Evolutionary conservation across 2,113 vertebrate species (phyloP), one percentile per base, ranked within the genome.

Genomic region (Hippocampus comes): DNA sequence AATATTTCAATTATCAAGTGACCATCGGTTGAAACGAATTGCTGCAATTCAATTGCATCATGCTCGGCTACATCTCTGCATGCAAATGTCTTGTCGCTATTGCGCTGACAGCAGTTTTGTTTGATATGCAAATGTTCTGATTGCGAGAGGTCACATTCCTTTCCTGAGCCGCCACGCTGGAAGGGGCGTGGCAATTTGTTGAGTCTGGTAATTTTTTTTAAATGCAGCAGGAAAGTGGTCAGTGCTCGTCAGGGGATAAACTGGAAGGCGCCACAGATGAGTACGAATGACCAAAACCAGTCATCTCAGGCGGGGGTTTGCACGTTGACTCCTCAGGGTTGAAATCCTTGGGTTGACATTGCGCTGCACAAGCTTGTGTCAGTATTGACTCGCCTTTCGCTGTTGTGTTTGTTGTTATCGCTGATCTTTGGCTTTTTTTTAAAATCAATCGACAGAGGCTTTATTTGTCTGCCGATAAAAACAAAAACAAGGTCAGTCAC

Each of bases 111-210:
- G 81, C 72, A 73, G 77, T 72, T 86, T 87, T 73, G 81, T 91
- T 92, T 93, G 87, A 90, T 78, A 92, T 93, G 90, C 79, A 84
- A 91, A 93, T 92, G 70, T 17, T 27, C 70, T 8, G 78, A 88
- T 84, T 63, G 67, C 78, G 81, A 66, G 71, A 51, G 84, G 78
- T 80, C 14, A 41, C 72, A 74, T 80, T 78, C 73, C 74, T 79
- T 78, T 87, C 76, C 71, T 67, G 30, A 80, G 85, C 77, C 21
- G 67, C 83, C 66, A 59, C 69, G 27, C 83, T 71, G 67, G 69
- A 71, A 78, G 68, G 21, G 12, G 14, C 25, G 57, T 2, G 56
- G 56, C 79, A 87, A 90, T 87, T 71, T 71, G 48, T 75, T 83
- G 87, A 86, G 90, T 88, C 64, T 77, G 12, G 12, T 60, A 20